Evolutionary conservation across 2,113 vertebrate genomes (phyloP).

Genomic region (Bos javanicus): DNA sequence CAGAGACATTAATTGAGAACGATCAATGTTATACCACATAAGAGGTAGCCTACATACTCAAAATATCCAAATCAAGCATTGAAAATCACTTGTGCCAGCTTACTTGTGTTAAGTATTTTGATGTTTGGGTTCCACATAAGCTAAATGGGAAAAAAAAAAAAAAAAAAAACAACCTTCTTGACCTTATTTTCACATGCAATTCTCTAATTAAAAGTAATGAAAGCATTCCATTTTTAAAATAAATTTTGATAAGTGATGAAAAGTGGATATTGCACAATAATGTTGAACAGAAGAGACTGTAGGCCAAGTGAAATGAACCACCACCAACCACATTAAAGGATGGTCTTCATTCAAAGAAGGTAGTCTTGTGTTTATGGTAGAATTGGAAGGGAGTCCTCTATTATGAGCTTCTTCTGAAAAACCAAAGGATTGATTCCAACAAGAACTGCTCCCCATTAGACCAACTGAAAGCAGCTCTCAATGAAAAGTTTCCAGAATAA

Average conservation of each 20-base stretch:
- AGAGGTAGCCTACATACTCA: background rate
- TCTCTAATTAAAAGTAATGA: background rate
- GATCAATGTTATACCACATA: background rate
- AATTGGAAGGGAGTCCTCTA: background rate
- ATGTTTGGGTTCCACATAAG: background rate
- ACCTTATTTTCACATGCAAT: background rate
- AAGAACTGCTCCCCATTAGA: background rate
- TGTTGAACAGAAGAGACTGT: background rate
- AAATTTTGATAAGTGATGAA: background rate
- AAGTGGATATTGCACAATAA: background rate
- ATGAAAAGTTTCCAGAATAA: background rate
- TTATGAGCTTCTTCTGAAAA: background rate
- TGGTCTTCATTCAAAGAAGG: background rate
- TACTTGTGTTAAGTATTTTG: background rate
- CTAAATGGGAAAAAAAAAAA: background rate
- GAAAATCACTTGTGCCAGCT: background rate
- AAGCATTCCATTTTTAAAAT: background rate
- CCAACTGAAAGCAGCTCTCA: background rate
- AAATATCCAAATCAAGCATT: background rate
- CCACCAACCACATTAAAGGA: background rate
- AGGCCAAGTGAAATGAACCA: background rate
- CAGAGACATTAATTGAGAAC: background rate
- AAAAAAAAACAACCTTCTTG: background rate
- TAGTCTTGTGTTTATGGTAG: background rate
- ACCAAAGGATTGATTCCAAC: background rate